Evolutionary conservation across 2,113 vertebrate genomes (phyloP), one percentile per base, ranked within the genome.

Genomic region (Anguilla japonica): DNA sequence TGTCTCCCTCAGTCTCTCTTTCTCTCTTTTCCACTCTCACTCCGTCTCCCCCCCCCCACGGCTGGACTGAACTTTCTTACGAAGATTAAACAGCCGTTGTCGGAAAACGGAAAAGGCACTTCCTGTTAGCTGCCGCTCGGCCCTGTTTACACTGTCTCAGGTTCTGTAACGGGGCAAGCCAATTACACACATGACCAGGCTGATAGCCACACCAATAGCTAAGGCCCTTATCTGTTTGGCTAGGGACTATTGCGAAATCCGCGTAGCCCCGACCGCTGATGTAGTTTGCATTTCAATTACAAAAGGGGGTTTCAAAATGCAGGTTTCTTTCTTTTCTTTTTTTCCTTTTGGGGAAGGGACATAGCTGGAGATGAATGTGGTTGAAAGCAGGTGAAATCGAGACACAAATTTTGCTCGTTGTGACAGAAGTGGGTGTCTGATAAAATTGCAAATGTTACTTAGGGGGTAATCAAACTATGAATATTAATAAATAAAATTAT

Each of bases 111-210:
- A 34, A 34, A 93, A 92, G 91, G 92, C 89, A 91, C 91, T 94
- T 89, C 92, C 93, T 94, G 91, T 90, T 34, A 91, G 89, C 9
- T 91, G 89, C 83, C 92, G 88, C 92, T 94, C 92, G 90, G 91
- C 93, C 91, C 93, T 94, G 93, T 94, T 95, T 93, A 94, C 94
- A 93, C 92, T 89, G 91, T 93, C 95, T 93, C 92, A 83, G 88
- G 91, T 93, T 94, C 95, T 92, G 94, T 87, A 91, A 93, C 78
- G 91, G 75, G 91, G 87, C 91, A 87, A 94, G 92, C 90, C 92
- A 95, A 96, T 96, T 94, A 95, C 80, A 43, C 92, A 95, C 88
- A 93, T 93, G 92, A 94, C 91, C 91, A 95, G 93, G 90, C 89
- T 94, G 94, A 94, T 94, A 95, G 93, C 84, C 91, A 93, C 92